Base-by-base conservation (phyloP, 2,797 vertebrate genomes). In the Cirrhinus molitorella region DNA sequence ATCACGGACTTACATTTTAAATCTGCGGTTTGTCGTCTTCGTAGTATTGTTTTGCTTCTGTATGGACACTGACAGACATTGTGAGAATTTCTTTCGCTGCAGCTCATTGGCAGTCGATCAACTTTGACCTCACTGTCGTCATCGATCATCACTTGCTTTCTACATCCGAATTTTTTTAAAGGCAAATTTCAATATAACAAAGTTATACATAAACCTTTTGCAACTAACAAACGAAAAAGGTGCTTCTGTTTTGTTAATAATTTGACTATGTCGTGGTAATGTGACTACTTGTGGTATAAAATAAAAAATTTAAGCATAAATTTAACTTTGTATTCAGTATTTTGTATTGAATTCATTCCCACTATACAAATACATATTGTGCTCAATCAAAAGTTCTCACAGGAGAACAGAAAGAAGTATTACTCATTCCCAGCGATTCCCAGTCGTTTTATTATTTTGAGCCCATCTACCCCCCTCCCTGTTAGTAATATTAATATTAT, bases 51-150 rank as follows among this genome's bases (percentile, higher is more conserved):
- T 73, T 73, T 47, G 55, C 21, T 63, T 72, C 28, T 61, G 25
- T 81, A 12, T 17, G 8, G 49, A 14, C 31, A 34, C 31, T 34
- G 31, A 34, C 16, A 43, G 49, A 53, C 21, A 57, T 34, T 1
- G 66, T 45, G 0, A 14, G 13, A 7, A 13, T 70, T 4, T 74
- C 11, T 7, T 8, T 13, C 45, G 13, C 45, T 37, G 63, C 19
- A 3, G 10, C 77, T 67, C 19, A 79, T 21, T 34, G 55, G 14
- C 17, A 51, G 59, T 21, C n/a, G 11, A 0, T 74, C 31, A 65
- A 82, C 55, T 82, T 73, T 74, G 57, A 73, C 45, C 70, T 66
- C 45, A 9, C 0, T 14, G 31, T 37, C 57, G 80, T 81, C 80
- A 81, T 81, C 68, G 17, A 21, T 37, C 55, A 49, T 13, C 53